Base-by-base conservation (phyloP, 2,113 vertebrate genomes). In the Oreochromis tanganicae region DNA sequence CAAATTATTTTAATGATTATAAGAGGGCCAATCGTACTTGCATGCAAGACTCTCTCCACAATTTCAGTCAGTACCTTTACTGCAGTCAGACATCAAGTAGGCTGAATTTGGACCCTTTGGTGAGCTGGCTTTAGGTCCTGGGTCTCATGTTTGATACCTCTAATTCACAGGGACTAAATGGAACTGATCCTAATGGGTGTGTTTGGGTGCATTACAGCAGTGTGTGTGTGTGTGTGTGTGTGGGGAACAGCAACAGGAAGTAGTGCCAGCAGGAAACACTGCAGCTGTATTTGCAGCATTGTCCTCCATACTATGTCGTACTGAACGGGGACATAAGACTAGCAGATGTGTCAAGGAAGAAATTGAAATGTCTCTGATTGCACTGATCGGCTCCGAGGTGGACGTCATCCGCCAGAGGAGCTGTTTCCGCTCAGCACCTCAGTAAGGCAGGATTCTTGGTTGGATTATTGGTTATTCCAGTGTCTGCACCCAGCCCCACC, bases 391-490 rank as follows among this genome's bases (percentile, higher is more conserved):
- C 5, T 81, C 27, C 43, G 75, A 29, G 56, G 57, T 34, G 50
- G 71, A 38, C 1, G 11, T 21, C 34, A 68, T 68, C 34, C 3
- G 0, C 61, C 34, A 38, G 34, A 71, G 4, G 32, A 34, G 55
- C n/a, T 79, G 54, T 43, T 83, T 85, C 61, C 52, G 5, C 55
- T 84, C 84, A 46, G 79, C 73, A 84, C 84, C 82, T 87, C 80
- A 90, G 21, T 85, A 71, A 91, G 66, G 83, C 86, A 75, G 87
- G 71, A 86, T 88, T 92, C 87, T 61, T 80, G 57, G 10, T 87
- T 90, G 90, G 91, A 93, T 92, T 91, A 81, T 90, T 92, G 87
- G 88, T 93, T 71, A 48, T 92, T 88, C 90, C 75, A 41, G 78
- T 81, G 55, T 93, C 88, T 81, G 82, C 88, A 68, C 87, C 86